Evolutionary conservation across 2,113 vertebrate species (phyloP).

Genomic region (Ibidorhyncha struthersii): DNA sequence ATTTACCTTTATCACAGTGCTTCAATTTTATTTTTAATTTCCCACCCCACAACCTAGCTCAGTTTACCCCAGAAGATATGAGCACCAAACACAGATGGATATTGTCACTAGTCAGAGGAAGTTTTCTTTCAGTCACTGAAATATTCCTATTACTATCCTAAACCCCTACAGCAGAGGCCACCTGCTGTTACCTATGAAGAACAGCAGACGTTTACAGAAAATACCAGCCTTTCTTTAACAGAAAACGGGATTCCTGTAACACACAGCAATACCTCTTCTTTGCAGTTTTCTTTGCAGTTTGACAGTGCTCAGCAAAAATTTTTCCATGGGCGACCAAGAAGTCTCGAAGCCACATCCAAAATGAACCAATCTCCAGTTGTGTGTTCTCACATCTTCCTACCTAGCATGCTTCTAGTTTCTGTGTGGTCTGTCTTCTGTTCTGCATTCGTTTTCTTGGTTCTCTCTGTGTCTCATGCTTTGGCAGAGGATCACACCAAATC

Average conservation of each 20-base stretch:
- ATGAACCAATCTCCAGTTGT: not conserved
- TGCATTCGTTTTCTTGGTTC: not conserved
- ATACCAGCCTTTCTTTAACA: not conserved
- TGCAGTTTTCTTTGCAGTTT: not conserved
- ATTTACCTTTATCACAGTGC: not conserved
- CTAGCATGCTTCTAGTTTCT: not conserved
- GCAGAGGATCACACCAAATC: not conserved
- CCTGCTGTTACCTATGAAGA: not conserved
- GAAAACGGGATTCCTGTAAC: not conserved
- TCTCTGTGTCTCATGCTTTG: not conserved
- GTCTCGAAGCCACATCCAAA: not conserved
- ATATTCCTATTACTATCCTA: not conserved
- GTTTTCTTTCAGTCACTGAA: not conserved
- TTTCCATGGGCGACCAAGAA: not conserved
- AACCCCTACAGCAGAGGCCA: not conserved
- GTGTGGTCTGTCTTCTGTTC: not conserved
- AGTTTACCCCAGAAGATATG: not conserved
- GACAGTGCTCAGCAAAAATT: not conserved
- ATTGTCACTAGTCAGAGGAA: not conserved
- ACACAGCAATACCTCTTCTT: not conserved
- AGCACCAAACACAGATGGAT: not conserved
- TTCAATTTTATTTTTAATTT: not conserved
- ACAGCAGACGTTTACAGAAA: not conserved
- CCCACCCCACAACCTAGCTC: not conserved
- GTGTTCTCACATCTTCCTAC: not conserved